A percentile compares a stretch with the other conserved stretches of the same genome.
Conservation (phyloP, 2,888 invertebrate genomes). For the Caenorhabditis angaria region DNA sequence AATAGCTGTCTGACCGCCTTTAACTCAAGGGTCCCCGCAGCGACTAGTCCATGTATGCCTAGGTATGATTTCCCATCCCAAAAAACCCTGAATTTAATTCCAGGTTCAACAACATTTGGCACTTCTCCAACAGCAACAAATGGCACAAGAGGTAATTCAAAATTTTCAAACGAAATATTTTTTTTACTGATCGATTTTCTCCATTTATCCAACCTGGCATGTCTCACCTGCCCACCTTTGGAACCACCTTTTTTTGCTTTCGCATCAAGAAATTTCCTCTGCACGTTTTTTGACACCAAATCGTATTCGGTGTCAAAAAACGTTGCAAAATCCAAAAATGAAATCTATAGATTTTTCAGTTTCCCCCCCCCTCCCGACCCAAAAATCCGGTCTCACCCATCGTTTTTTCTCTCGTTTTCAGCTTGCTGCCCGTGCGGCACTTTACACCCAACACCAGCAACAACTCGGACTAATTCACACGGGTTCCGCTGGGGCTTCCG, state of each 20-base stretch:
- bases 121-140: slow-evolving; percentile 28
- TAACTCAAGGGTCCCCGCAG: too few relatives aligned
- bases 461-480: not conserved
- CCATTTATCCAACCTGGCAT: not conserved
- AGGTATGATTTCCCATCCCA: too few relatives aligned
- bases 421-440: slow-evolving; percentile 36
- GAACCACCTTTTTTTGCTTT: not conserved
- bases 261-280: not conserved
- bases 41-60: too few relatives aligned
- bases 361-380: slow-evolving; percentile 4
- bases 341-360: not conserved
- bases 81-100: not conserved
- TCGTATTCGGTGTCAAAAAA: not conserved
- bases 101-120: slow-evolving; percentile 37
- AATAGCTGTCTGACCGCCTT: too few relatives aligned
- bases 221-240: not conserved
- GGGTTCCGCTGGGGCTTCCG: not conserved
- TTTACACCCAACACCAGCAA: slow-evolving; percentile 20
- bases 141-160: slow-evolving; percentile 10
- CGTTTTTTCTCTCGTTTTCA: slow-evolving; percentile 15
- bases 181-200: not conserved
- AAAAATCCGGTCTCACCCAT: slow-evolving; percentile 21
- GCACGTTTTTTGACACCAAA: not conserved
- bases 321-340: not conserved
- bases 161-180: not conserved